Conservation (phyloP, 2,888 invertebrate genomes). For the Melinaea marsaeus region DNA sequence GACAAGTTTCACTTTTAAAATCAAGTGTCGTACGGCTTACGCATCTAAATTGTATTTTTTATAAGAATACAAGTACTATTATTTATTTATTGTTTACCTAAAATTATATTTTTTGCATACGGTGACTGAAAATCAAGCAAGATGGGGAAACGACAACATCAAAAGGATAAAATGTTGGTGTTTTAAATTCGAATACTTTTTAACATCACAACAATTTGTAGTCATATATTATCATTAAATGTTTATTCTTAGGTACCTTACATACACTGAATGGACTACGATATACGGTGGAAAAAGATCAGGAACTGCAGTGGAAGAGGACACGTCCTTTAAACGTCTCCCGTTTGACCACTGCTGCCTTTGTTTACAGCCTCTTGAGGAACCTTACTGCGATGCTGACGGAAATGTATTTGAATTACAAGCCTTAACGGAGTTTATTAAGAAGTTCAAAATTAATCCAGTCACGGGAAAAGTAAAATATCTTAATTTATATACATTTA, state of each 20-base stretch:
- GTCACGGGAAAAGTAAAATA: constrained; percentile 88
- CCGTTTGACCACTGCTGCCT: constrained; percentile 96
- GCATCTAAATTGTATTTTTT: too few species aligned
- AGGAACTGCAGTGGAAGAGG: constrained; percentile 82
- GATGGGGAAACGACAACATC: constrained; percentile 96
- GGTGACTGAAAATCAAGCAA: constrained; percentile 40
- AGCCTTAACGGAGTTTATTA: constrained; percentile 90
- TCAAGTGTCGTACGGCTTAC: too few species aligned
- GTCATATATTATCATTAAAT: constrained; percentile 23
- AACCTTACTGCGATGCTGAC: constrained; percentile 92
- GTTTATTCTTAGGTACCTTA: constrained; percentile 82
- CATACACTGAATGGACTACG: constrained; percentile 93
- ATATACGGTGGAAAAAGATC: constrained; percentile 92
- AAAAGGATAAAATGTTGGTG: constrained; percentile 93
- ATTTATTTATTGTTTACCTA: not conserved
- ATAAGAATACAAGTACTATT: not conserved
- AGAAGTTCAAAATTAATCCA: constrained; percentile 95
- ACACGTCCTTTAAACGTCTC: constrained; percentile 90
- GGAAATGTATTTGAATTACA: constrained; percentile 97
- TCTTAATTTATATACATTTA: too few species aligned
- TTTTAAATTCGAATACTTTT: constrained; percentile 1
- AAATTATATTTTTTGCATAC: not conserved
- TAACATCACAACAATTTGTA: constrained; percentile 18
- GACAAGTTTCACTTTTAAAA: too few species aligned
- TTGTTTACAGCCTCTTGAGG: constrained; percentile 93